These are phyloP conservation scores for Myotis davidii DNA, from an alignment of 2,113 vertebrate species.

Conservation along the genomic window DNA sequence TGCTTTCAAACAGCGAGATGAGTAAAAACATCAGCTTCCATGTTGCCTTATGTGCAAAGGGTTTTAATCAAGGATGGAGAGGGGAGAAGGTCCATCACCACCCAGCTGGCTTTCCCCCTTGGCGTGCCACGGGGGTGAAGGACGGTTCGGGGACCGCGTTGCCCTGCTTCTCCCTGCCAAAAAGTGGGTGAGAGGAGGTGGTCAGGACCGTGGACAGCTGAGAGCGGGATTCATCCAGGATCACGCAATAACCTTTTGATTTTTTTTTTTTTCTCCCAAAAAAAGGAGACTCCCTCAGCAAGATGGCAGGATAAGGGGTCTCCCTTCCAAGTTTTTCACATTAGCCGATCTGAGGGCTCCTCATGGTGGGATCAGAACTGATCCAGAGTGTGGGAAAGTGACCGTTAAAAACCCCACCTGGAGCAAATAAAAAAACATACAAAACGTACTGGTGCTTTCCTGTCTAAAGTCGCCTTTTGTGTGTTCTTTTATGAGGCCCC, in stretches of 20 bases:
- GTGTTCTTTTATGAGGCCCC: constrained; percentile 84
- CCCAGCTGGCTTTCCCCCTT: not conserved
- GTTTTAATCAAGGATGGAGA: constrained; percentile 74
- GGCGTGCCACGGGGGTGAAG: constrained; percentile 7
- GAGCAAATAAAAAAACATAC: constrained; percentile 82
- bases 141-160: not conserved
- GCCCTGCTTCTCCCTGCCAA: constrained; percentile 67
- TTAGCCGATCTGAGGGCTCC: constrained; percentile 81
- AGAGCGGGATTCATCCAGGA: constrained; percentile 79
- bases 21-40: constrained; percentile 93
- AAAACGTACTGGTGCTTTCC: constrained; percentile 91
- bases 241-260: constrained; percentile 85
- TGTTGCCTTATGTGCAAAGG: constrained; percentile 89
- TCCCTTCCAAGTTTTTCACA: constrained; percentile 62
- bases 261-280: constrained; percentile 64
- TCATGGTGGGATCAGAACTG: constrained; percentile 68
- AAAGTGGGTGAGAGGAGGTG: not conserved
- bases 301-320: constrained; percentile 57
- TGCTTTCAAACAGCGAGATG: constrained; percentile 93
- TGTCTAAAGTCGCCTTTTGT: constrained; percentile 82
- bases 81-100: not conserved
- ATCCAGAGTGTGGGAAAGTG: constrained; percentile 68
- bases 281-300: constrained; percentile 69
- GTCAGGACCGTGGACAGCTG: constrained; percentile 50
- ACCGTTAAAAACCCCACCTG: constrained; percentile 65